phyloP scores from a whole-genome alignment of 30 jellyfish, hydroid and myxozoan genomes.

The Morbakka virulenta region DNA sequence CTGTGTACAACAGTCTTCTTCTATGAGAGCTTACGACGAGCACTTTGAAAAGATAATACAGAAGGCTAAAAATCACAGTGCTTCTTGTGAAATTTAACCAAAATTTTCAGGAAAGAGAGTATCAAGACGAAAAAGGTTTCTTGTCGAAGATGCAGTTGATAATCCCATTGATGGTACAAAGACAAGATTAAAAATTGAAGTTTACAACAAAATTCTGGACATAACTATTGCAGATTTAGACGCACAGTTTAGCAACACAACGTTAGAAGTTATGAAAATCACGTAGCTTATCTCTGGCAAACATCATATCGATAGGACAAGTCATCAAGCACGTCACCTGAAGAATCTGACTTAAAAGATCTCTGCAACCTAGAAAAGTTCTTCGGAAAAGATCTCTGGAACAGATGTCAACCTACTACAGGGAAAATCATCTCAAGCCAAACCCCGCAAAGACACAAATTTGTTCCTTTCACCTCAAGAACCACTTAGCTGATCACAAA shows the following conservation, averaged over 20 bases:
- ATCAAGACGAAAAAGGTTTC: constrained; percentile 14
- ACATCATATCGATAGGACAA: too few relatives aligned
- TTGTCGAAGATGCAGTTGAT: constrained; percentile 21
- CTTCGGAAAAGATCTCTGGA: too few relatives aligned
- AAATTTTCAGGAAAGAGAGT: not conserved
- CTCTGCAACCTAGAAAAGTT: too few relatives aligned
- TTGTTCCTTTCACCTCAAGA: too few relatives aligned
- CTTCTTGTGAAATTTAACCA: not conserved
- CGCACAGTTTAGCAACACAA: constrained; percentile 22
- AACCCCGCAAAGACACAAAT: too few relatives aligned
- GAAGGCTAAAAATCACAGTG: constrained; percentile 5
- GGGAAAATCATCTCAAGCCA: too few relatives aligned
- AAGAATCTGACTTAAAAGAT: too few relatives aligned
- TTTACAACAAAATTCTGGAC: constrained; percentile 24
- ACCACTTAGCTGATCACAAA: too few relatives aligned
- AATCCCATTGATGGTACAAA: constrained; percentile 15
- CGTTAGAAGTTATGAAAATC: constrained; percentile 8
- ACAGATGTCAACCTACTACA: too few relatives aligned
- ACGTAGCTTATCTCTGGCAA: constrained; percentile 3
- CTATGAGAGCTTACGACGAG: not conserved
- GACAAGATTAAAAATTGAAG: constrained; percentile 22
- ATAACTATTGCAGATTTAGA: constrained; percentile 2
- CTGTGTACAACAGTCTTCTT: not conserved
- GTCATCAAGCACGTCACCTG: too few relatives aligned
- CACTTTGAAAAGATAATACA: not conserved